Evolutionary conservation across 2,113 vertebrate species (phyloP), one percentile per base, ranked within the genome.

Genomic region (Zeus faber): DNA sequence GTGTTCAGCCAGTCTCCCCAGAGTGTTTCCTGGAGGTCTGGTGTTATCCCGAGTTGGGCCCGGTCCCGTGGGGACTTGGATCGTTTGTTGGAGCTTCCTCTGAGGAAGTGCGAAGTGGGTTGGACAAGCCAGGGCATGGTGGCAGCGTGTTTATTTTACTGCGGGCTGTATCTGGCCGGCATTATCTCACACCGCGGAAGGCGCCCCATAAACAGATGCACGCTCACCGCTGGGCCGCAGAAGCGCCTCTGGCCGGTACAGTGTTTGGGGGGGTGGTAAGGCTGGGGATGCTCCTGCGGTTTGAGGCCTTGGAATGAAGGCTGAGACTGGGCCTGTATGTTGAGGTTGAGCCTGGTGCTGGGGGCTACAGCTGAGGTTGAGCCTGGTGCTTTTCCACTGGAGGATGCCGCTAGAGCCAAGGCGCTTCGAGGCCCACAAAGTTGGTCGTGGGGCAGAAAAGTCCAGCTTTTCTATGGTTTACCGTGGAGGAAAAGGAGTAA

Each of bases 131-230:
- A 58, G 50, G 67, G 72, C 67, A 75, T 83, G 78, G 83, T 83
- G 83, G 70, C 76, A 71, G 77, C 11, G 57, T 79, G 81, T 83
- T 82, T 85, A 82, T 85, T 83, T 83, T 69, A 83, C 80, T 80
- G 83, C 71, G 72, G 74, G 72, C 62, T 76, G 67, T 67, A 67
- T 86, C 81, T 81, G 81, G 77, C 74, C 77, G 64, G 82, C 80
- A 73, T 83, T 81, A 78, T 79, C 77, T 81, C 73, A 63, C 76
- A 52, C 65, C 71, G 78, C 67, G 79, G 80, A 76, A 67, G 73
- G 69, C 80, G 74, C 59, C 48, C 68, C 64, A 72, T 78, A 79
- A 81, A 83, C 72, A 79, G 71, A 85, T 76, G 75, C 68, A 73
- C 57, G 71, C 50, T 5, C 6, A 17, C 14, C 3, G 14, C n/a